Percentiles rank a stretch among this genome's conserved stretches.
These are phyloP conservation scores for Epiblema foenella DNA, from an alignment of 2,888 invertebrate species.

Conservation along the genomic window DNA sequence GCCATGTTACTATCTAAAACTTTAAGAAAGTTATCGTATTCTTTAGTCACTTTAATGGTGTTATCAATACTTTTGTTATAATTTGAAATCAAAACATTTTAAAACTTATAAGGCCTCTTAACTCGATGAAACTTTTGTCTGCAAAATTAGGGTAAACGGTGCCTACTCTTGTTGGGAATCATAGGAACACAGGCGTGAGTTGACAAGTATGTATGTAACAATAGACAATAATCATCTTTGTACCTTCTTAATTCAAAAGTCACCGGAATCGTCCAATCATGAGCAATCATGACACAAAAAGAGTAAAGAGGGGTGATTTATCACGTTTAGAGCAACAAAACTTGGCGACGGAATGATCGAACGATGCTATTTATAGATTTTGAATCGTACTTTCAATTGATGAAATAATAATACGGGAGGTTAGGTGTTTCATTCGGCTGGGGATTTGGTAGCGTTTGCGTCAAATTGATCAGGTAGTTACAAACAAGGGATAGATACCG, in stretches of 20 bases:
- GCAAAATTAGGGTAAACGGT: too few relatives aligned
- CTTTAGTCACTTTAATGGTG: too few relatives aligned
- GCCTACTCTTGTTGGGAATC: too few relatives aligned
- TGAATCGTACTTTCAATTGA: constrained; percentile 10
- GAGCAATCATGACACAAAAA: constrained; percentile 36
- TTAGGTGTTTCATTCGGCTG: not conserved
- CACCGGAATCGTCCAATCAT: constrained; percentile 43
- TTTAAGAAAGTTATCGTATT: too few relatives aligned
- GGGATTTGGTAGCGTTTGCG: not conserved
- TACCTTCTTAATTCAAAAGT: constrained; percentile 19
- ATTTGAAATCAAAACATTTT: too few relatives aligned
- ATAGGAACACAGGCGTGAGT: too few relatives aligned
- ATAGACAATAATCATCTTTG: not conserved
- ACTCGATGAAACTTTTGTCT: too few relatives aligned
- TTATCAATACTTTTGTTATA: too few relatives aligned
- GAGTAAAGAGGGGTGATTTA: constrained; percentile 29
- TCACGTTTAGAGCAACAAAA: constrained; percentile 33
- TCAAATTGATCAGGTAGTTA: not conserved
- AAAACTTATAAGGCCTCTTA: too few relatives aligned
- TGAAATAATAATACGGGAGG: not conserved
- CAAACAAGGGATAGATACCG: too few relatives aligned
- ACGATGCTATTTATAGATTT: constrained; percentile 30
- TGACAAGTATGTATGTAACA: not conserved
- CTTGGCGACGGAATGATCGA: constrained; percentile 18
- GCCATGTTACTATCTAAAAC: too few relatives aligned